These are phyloP conservation scores for Tragelaphus eurycerus DNA, from an alignment of 2,797 vertebrate species.

Conservation along the genomic window DNA sequence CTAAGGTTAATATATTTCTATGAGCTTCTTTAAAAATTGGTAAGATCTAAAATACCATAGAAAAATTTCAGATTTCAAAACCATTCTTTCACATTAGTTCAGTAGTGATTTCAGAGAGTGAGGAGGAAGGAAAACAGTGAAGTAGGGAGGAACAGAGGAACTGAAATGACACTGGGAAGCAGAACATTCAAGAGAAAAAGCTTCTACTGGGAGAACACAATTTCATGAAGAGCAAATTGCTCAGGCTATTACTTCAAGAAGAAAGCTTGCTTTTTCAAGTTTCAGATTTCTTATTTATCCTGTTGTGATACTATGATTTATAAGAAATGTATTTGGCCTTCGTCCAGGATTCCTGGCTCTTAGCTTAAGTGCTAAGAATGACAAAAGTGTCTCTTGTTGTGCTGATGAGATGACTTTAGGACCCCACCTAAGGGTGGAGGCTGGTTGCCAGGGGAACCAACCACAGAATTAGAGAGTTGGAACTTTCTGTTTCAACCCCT, in stretches of 20 bases:
- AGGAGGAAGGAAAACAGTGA: background rate
- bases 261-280: background rate
- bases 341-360: background rate
- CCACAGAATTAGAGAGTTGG: background rate
- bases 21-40: background rate
- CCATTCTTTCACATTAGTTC: background rate
- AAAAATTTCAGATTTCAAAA: constrained; percentile 6
- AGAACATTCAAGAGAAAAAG: background rate
- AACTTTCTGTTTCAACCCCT: background rate
- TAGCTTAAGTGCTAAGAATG: background rate
- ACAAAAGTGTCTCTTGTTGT: background rate
- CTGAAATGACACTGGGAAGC: background rate
- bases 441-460: background rate
- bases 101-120: background rate
- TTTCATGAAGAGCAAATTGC: background rate
- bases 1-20: background rate
- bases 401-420: background rate
- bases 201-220: background rate
- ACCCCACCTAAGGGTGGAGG: background rate
- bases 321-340: background rate
- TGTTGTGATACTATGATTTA: background rate
- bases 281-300: background rate
- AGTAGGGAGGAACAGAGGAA: background rate
- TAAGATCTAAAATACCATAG: background rate
- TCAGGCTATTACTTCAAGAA: background rate